Conservation (phyloP, 2,113 vertebrate genomes). For the Neodon shergylaensis region DNA sequence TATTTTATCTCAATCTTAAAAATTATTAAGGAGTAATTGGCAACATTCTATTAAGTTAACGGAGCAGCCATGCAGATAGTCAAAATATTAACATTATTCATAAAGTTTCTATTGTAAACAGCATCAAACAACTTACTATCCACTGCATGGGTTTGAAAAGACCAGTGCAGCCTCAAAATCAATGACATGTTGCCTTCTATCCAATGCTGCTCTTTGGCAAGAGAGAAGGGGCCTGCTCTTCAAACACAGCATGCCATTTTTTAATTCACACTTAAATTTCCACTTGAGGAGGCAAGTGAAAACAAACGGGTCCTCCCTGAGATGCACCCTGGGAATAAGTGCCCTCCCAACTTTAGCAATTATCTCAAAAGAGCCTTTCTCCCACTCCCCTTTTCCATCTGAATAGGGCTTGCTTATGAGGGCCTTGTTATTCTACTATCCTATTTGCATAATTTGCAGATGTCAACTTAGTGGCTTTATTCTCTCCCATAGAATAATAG, state of each 20-base stretch:
- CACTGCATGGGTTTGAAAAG: constrained; percentile 78
- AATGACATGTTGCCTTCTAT: constrained; percentile 84
- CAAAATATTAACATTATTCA: constrained; percentile 84
- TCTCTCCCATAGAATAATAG: constrained; percentile 70
- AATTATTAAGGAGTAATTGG: constrained; percentile 79
- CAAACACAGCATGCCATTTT: constrained; percentile 87
- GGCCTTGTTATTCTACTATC: constrained; percentile 61
- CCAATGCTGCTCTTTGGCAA: constrained; percentile 72
- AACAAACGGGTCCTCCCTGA: constrained; percentile 82
- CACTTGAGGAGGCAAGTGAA: constrained; percentile 87
- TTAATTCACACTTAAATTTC: constrained; percentile 89
- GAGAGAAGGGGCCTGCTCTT: constrained; percentile 75
- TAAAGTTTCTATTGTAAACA: constrained; percentile 78
- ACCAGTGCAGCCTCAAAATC: constrained; percentile 83
- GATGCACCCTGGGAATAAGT: constrained; percentile 81
- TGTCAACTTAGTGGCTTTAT: constrained; percentile 69
- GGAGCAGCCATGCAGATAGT: constrained; percentile 69
- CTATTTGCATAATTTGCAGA: constrained; percentile 82
- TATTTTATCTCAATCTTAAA: constrained; percentile 69
- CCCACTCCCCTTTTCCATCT: constrained; percentile 51
- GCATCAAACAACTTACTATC: constrained; percentile 75
- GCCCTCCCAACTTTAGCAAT: constrained; percentile 83
- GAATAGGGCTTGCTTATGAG: constrained; percentile 77
- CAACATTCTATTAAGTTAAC: constrained; percentile 68
- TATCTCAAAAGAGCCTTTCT: constrained; percentile 72